Base-by-base conservation (phyloP, 2,888 invertebrate genomes). In the Pheosia tremula region DNA sequence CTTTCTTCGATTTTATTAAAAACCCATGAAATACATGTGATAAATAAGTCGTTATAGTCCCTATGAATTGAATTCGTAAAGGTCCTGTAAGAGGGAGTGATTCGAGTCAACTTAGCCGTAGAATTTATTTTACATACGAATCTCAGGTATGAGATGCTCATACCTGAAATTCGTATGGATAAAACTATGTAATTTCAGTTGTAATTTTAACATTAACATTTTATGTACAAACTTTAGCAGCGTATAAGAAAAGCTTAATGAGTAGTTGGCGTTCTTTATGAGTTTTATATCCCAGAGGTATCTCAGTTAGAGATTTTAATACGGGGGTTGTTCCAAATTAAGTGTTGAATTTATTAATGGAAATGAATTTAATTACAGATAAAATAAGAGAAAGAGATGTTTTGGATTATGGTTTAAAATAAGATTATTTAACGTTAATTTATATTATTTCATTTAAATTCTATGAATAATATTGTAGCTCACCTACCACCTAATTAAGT, bases 1-100 rank as follows among this genome's bases (percentile, higher is more conserved):
- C 3, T 59, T 68, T 72, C 68, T 68, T 73, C 73, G 53, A 60
- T 58, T 56, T 59, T 64, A 70, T 72, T 62, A 63, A 70, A 70
- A 64, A 66, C 58, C 13, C 60, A 63, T 53, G 68, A 43, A 57
- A 68, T 66, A 71, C 70, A 72, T 52, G 45, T 56, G 49, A 66
- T 68, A 64, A 64, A 68, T 68, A 65, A 5, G 52, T 52, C 62
- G 61, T 64, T 73, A 63, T 64, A 69, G 60, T 24, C 24, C 24
- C 24, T 60, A 47, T 45, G 47, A 63, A 52, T 64, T 59, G 47
- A 59, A 58, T 71, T 62, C 60, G 55, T 68, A 66, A 66, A 70
- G 63, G 56, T 47, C 13, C 43, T 45, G 8, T 55, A n/a, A n/a
- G n/a, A n/a, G n/a, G n/a, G n/a, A n/a, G n/a, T n/a, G n/a, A n/a